phyloP scores from a whole-genome alignment of 64 coral and sea anemone genomes.

The Montipora efflorescens region DNA sequence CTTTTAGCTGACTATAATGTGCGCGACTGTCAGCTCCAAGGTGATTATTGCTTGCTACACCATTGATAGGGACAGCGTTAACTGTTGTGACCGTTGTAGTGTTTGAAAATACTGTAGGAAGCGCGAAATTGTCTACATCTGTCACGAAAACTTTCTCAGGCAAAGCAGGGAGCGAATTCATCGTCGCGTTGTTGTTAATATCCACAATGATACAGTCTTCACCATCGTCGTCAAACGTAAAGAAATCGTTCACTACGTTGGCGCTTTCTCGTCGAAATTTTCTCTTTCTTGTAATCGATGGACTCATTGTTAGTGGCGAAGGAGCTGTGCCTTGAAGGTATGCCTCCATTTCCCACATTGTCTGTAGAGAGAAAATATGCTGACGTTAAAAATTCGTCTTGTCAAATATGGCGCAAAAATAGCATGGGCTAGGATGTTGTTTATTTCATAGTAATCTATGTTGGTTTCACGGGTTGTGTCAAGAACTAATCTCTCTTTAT shows the following conservation, averaged over 20 bases:
- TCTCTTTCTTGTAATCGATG: constrained; percentile 79
- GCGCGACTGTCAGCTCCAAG: constrained; percentile 42
- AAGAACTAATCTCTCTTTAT: neutral
- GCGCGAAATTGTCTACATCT: constrained; percentile 44
- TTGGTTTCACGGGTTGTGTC: neutral
- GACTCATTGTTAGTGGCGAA: constrained; percentile 81
- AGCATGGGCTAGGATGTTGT: neutral
- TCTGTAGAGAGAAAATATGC: constrained; percentile 43
- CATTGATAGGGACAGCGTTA: constrained; percentile 1
- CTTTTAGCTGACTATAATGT: constrained; percentile 80
- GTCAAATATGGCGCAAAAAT: constrained; percentile 32
- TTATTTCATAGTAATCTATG: neutral
- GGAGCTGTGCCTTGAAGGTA: constrained; percentile 78
- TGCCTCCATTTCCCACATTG: constrained; percentile 94
- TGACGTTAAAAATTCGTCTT: constrained; percentile 19
- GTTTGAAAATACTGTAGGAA: constrained; percentile 46
- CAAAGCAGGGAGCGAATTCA: constrained; percentile 38
- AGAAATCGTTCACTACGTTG: constrained; percentile 97
- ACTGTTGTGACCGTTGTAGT: constrained; percentile 61
- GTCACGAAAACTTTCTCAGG: constrained; percentile 82
- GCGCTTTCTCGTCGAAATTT: constrained; percentile 99
- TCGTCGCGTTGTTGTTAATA: constrained; percentile 40
- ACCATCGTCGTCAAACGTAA: constrained; percentile 91
- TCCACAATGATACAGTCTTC: constrained; percentile 48
- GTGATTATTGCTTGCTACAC: constrained; percentile 25